Evolutionary conservation across 2,797 vertebrate species (phyloP), one percentile per base, ranked within the genome.

Genomic region (Lates japonicus): DNA sequence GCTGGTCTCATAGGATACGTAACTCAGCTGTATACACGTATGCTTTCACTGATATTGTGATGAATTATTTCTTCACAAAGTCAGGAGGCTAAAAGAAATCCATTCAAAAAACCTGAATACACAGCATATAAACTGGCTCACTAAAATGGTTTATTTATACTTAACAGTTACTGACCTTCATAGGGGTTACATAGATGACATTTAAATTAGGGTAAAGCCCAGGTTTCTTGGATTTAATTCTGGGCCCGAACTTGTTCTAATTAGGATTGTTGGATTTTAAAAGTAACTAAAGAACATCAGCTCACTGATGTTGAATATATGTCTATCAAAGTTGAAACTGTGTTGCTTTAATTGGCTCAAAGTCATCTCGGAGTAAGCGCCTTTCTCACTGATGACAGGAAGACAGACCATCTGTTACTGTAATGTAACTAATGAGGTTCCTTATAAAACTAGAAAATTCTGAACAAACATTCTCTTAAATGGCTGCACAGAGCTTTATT

Each of bases 301-400:
- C 33, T 19, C 71, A 35, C 22, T 54, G 39, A 41, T 29, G 25
- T 16, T 54, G 51, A 64, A 48, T n/a, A 46, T 39, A 22, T 58
- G 17, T 5, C 39, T 25, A 41, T 57, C 39, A 58, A 33, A 55
- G 33, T 13, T 46, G 16, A 68, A 65, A 63, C 12, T 1, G 17
- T 25, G 10, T 9, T 39, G 25, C 51, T 76, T 57, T 84, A 74
- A 78, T 49, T 69, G 63, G 41, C 25, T 78, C 39, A 44, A 37
- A 77, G 22, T 48, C 41, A 29, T 70, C 29, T 51, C 37, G 35
- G 20, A 48, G 4, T 48, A 37, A 35, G 16, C 35, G 22, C 64
- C 65, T 72, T 68, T 44, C 59, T 71, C 10, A 46, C 8, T 5
- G 48, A 80, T 29, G 37, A 58, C 46, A 71, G 14, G 41, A 31